phyloP scores from a whole-genome alignment of 1,140 invertebrate species.

The Zeugodacus cucurbitae region DNA sequence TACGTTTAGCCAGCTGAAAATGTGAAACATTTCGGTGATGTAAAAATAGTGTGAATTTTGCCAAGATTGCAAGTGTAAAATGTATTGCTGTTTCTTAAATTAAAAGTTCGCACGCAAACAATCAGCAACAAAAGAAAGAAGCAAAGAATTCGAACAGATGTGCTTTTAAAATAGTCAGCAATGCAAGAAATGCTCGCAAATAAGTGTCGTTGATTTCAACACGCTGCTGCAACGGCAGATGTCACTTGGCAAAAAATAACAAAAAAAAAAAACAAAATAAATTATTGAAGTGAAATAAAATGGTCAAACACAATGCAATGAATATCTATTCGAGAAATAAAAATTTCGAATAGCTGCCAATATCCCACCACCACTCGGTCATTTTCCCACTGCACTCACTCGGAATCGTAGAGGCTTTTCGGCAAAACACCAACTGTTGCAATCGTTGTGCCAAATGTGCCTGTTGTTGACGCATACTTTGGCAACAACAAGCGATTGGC shows the following conservation, averaged over 20 bases:
- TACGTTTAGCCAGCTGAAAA: background rate
- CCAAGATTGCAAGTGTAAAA: background rate
- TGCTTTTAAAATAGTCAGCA: background rate
- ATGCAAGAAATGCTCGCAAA: conserved; percentile 4
- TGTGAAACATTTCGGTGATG: background rate
- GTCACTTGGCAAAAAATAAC: background rate
- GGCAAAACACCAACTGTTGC: conserved; percentile 18
- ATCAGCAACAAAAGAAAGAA: background rate
- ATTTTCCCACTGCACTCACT: background rate
- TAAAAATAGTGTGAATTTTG: background rate
- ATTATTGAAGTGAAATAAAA: background rate
- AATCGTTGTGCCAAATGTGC: background rate
- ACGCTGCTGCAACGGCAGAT: background rate
- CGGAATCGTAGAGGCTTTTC: background rate
- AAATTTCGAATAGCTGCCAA: background rate
- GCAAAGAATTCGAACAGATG: conserved; percentile 15
- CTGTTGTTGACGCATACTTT: conserved; percentile 15
- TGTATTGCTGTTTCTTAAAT: conserved; percentile 38
- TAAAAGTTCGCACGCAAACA: background rate
- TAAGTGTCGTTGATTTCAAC: background rate
- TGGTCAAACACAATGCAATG: background rate
- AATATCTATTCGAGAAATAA: background rate
- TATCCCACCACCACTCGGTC: background rate
- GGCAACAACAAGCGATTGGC: conserved; percentile 10
- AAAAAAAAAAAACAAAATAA: background rate